phyloP scores from a whole-genome alignment of 2,888 invertebrate species.

The Hermodice carunculata region DNA sequence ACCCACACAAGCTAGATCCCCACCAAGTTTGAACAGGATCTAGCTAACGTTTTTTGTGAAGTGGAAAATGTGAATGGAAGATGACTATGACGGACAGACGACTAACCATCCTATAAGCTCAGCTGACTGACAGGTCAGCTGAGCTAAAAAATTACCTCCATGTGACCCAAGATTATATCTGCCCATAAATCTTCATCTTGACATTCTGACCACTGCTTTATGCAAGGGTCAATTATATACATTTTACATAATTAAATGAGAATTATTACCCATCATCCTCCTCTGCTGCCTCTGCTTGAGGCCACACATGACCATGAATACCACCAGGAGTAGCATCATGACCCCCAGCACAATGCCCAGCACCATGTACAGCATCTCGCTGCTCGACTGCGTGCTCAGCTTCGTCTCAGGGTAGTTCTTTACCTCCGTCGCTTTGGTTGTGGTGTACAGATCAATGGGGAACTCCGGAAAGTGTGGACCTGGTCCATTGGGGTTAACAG shows the following conservation, averaged over 20 bases:
- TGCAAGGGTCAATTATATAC: background rate
- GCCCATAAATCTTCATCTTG: no score
- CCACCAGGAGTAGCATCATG: conserved; percentile 60
- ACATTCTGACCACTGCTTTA: no score
- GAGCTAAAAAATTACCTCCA: background rate
- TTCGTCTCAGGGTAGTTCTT: conserved; percentile 1
- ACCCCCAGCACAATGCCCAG: conserved; percentile 66
- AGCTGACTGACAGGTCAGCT: background rate
- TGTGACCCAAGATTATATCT: background rate
- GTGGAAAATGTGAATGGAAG: no score
- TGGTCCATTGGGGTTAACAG: no score
- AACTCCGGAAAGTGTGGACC: no score
- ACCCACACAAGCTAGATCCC: no score
- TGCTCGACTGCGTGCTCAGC: conserved; percentile 66
- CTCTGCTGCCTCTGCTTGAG: conserved; percentile 66
- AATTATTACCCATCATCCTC: conserved; percentile 42
- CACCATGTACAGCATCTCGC: conserved; percentile 63
- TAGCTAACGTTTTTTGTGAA: no score
- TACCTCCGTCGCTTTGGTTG: no score
- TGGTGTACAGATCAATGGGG: no score
- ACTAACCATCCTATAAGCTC: background rate
- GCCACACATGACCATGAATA: conserved; percentile 67
- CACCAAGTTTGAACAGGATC: no score
- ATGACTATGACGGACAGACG: no score
- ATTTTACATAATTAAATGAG: background rate